Percentiles rank a stretch among this genome's conserved stretches.
Conservation (phyloP, 1,140 invertebrate genomes). For the Drosophila bocqueti region DNA sequence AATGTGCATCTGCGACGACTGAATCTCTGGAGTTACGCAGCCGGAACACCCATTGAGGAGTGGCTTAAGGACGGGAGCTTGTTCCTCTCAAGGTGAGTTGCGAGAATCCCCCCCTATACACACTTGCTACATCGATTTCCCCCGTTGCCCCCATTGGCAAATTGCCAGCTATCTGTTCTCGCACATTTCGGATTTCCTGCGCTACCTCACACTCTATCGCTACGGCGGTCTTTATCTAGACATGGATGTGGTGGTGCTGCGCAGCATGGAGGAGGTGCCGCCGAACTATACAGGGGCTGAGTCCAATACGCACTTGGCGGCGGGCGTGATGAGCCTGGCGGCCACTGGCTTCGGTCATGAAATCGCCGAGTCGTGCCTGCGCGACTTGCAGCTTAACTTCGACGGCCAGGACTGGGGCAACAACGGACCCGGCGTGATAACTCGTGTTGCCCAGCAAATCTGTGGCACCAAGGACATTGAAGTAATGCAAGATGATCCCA, state of each 20-base stretch:
- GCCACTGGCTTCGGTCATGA: conserved; percentile 86
- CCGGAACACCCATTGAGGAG: conserved; percentile 87
- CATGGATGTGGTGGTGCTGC: conserved; percentile 90
- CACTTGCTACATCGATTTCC: background rate
- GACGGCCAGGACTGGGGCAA: conserved; percentile 89
- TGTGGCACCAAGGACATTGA: conserved; percentile 87
- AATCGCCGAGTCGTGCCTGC: conserved; percentile 87
- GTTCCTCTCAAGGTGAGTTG: conserved; percentile 86
- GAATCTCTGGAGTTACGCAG: conserved; percentile 87
- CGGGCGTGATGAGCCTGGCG: conserved; percentile 89
- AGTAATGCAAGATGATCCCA: conserved; percentile 86
- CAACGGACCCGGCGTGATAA: conserved; percentile 91
- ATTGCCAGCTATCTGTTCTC: conserved; percentile 81
- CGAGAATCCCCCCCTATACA: background rate
- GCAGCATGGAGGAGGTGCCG: conserved; percentile 87
- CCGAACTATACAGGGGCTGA: conserved; percentile 89
- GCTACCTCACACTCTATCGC: conserved; percentile 91
- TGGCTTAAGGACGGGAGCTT: conserved; percentile 87
- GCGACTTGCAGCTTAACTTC: conserved; percentile 87
- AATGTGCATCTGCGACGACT: conserved; percentile 88
- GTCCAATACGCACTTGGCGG: conserved; percentile 87
- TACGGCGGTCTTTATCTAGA: conserved; percentile 92
- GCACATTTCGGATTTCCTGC: conserved; percentile 89
- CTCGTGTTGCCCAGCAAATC: conserved; percentile 87
- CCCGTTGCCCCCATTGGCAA: background rate